Base-by-base conservation (phyloP, 1,140 invertebrate species). In the Asobara japonica region DNA sequence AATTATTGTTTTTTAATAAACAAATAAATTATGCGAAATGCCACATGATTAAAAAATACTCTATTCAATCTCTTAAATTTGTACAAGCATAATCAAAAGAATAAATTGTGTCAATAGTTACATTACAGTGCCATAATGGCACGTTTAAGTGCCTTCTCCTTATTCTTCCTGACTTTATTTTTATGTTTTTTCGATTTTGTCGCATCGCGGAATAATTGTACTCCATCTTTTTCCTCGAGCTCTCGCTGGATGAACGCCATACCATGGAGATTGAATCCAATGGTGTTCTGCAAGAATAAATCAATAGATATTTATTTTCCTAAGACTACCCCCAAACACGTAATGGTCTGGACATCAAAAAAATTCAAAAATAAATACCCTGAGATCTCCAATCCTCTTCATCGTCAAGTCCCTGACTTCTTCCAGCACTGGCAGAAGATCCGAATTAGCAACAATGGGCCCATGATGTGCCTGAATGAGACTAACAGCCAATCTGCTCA, bases 191-290 rank as follows among this genome's bases (percentile, higher is more conserved):
- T 89, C 62, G 89, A 89, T 71, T 89, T 86, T 1, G 91, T 92
- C 0, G 95, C 94, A 82, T 97, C 96, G 69, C 87, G 89, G 87
- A 99, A 99, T 71, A 97, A 87, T 78, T 92, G 91, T 13, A 96
- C 90, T 65, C 93, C 91, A 76, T 96, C 91, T n/a, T 90, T 88
- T 74, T 93, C 91, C 85, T 98, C 96, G n/a, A 95, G 88, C 70
- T 93, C 88, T 56, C 91, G 88, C 81, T 95, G 92, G 11, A 96
- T 78, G 81, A 95, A 93, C 66, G 92, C 89, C 76, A 98, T 87
- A 0, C 93, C 96, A 83, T 96, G 93, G 60, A 95, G 84, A 88
- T 99, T 99, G 82, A 93, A 95, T 3, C 96, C 97, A 66, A 97
- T 88, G 62, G 91, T 90, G 87, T 98, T 94, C 91, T 97, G 83